A percentile compares a stretch with the other conserved stretches of the same genome.
Evolutionary conservation across 2,113 vertebrate genomes (phyloP).

Genomic region (Pelobates fuscus): DNA sequence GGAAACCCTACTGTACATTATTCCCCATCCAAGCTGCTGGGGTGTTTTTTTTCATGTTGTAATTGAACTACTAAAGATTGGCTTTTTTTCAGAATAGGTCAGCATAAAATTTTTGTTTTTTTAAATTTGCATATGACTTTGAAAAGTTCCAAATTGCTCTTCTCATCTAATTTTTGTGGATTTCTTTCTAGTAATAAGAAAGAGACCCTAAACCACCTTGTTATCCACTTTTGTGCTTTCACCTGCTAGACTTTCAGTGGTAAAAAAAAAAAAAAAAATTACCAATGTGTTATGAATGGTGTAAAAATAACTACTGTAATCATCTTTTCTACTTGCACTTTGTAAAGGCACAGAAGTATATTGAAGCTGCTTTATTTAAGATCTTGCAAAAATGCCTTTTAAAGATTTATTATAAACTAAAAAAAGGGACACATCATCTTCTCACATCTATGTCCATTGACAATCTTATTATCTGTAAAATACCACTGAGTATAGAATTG

Average conservation of each 20-base stretch:
- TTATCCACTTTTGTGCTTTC: background rate
- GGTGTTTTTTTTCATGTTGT: no score
- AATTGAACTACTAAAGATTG: no score
- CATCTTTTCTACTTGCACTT: background rate
- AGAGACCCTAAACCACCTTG: background rate
- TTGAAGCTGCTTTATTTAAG: no score
- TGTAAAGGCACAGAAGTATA: background rate
- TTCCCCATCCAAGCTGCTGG: no score
- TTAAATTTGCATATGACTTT: background rate
- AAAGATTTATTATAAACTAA: no score
- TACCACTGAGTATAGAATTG: no score
- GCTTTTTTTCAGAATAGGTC: no score
- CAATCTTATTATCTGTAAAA: background rate
- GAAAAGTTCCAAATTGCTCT: background rate
- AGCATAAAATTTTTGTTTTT: background rate
- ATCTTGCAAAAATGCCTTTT: no score
- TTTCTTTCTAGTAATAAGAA: background rate
- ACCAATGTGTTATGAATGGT: constrained; percentile 5
- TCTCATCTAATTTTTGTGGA: background rate
- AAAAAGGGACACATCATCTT: background rate
- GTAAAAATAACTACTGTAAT: background rate
- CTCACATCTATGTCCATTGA: background rate
- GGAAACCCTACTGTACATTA: no score
- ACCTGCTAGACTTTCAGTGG: background rate
- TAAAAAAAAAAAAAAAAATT: background rate